Evolutionary conservation across 2,797 vertebrate species (phyloP).

Genomic region (Allobates femoralis): DNA sequence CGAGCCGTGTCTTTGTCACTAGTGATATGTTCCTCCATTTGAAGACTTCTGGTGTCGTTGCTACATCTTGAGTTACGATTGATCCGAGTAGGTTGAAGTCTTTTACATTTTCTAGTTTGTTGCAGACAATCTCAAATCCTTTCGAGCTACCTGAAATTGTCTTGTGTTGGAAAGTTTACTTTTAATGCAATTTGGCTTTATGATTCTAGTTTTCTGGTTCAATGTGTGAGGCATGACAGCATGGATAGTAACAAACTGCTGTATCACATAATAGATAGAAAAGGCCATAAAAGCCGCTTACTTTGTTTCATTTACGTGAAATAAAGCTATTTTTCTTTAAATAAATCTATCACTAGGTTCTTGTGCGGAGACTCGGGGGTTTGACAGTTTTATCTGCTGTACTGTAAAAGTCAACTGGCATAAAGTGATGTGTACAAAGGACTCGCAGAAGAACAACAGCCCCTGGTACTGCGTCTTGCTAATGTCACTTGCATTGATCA

Average conservation of each 20-base stretch:
- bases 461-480: conserved; percentile 60
- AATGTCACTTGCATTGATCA: conserved; percentile 64
- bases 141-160: not conserved
- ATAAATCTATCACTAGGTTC: conserved; percentile 77
- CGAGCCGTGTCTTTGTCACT: too few relatives aligned
- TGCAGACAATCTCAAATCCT: too few relatives aligned
- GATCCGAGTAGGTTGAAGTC: too few relatives aligned
- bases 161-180: not conserved
- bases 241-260: not conserved
- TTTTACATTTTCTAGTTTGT: too few relatives aligned
- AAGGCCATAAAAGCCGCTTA: conserved; percentile 17
- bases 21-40: too few relatives aligned
- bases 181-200: not conserved
- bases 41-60: too few relatives aligned
- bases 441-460: conserved; percentile 59
- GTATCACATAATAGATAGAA: conserved; percentile 6
- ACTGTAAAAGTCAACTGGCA: conserved; percentile 78
- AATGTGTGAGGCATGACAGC: not conserved
- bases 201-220: not conserved
- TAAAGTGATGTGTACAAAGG: conserved; percentile 76
- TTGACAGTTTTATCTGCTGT: conserved; percentile 77
- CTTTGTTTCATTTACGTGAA: conserved; percentile 41
- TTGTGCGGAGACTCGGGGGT: conserved; percentile 73
- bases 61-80: too few relatives aligned
- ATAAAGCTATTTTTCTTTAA: conserved; percentile 72